Evolutionary conservation across 1,140 invertebrate genomes (phyloP).

Genomic region (Solenopsis fugax): DNA sequence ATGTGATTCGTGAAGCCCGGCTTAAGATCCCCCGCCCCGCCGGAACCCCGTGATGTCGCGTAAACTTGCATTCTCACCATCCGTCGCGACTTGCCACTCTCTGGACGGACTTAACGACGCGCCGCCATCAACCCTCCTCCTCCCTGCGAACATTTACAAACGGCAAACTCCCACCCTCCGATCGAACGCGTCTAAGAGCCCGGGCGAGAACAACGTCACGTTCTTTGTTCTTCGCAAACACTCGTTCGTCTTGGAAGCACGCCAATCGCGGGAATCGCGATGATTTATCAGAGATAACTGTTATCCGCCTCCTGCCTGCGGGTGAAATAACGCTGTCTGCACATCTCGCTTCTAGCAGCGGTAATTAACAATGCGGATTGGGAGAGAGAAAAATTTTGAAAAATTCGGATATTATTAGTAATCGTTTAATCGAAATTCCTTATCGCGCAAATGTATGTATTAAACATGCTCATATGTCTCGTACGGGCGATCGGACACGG

Average conservation of each 20-base stretch:
- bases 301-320: neutral
- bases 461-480: neutral
- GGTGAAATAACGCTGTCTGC: neutral
- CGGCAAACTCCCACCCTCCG: neutral
- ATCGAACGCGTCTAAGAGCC: conserved; percentile 17
- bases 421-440: neutral
- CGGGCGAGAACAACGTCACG: conserved; percentile 15
- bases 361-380: neutral
- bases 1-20: conserved; percentile 56
- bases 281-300: neutral
- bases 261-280: neutral
- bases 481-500: neutral
- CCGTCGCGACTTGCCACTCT: conserved; percentile 28
- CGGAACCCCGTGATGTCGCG: conserved; percentile 32
- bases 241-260: neutral
- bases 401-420: neutral
- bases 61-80: conserved; percentile 62
- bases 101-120: conserved; percentile 30
- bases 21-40: conserved; percentile 33
- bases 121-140: neutral
- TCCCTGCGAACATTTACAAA: neutral
- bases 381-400: neutral
- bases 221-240: conserved; percentile 23
- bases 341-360: neutral
- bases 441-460: neutral